Evolutionary conservation across 1,140 invertebrate species (phyloP), one percentile per base, ranked within the genome.

Genomic region (Drosophila burlai): DNA sequence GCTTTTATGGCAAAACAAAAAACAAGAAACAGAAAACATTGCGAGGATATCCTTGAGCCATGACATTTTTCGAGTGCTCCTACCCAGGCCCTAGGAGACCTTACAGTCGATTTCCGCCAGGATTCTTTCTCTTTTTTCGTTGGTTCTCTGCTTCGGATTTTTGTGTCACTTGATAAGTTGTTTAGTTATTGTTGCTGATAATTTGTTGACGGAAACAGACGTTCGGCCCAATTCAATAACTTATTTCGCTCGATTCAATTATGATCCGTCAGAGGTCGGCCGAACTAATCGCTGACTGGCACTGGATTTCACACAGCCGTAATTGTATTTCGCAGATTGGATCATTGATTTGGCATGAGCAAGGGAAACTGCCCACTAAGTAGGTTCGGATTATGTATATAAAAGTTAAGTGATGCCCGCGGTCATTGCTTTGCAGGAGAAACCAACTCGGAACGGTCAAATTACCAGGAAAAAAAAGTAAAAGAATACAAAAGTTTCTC

Each of bases 1-100:
- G 71, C 69, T 85, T 90, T 89, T 81, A 89, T 90, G 71, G 67
- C 69, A 47, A 75, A 71, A 76, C 54, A 71, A 73, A 82, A 80
- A 68, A 65, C 65, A 72, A 54, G 36, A 55, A 38, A 46, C 29
- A 69, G 65, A 78, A 64, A 72, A 43, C 77, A 63, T 63, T 63
- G 66, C 60, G 24, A 55, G 75, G 57, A 80, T 86, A 79, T 86
- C 74, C 76, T 66, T 60, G 57, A 76, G 58, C 26, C 71, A 69
- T 65, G 43, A 63, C 65, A 68, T 69, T 60, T 49, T 68, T 36
- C 10, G 26, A 38, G 16, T 24, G 29, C 36, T 42, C 9, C 24
- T 16, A 21, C 34, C 49, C 29, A n/a, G 15, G 31, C 26, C 36
- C 21, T 18, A 9, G 3, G 26, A 0, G 26, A 50, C 47, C 47